phyloP scores from a whole-genome alignment of 2,888 invertebrate species.

The Chalcis sispes region DNA sequence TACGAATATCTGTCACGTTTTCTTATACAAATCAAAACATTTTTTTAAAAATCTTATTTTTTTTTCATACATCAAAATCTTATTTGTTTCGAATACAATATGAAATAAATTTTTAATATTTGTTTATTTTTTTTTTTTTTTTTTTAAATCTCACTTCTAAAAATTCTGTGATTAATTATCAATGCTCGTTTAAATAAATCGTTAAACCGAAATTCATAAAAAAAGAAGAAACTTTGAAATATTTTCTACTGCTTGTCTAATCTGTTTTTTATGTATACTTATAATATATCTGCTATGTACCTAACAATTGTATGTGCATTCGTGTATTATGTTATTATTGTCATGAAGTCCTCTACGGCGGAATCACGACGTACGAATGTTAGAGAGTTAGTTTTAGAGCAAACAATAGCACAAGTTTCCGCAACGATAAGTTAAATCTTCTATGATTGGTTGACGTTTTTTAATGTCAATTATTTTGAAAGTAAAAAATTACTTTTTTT shows the following conservation, averaged over 20 bases:
- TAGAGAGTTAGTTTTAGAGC: constrained; percentile 41
- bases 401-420: constrained; percentile 7
- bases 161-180: background rate
- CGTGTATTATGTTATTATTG: constrained; percentile 62
- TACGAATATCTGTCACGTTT: background rate
- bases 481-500: constrained; percentile 12
- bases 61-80: background rate
- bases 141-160: background rate
- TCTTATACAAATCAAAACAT: background rate
- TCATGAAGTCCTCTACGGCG: constrained; percentile 29
- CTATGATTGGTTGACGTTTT: constrained; percentile 27
- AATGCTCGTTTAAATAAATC: background rate
- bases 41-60: constrained; percentile 1
- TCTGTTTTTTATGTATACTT: constrained; percentile 68
- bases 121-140: background rate
- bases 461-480: constrained; percentile 7
- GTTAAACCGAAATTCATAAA: background rate
- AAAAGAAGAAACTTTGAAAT: background rate
- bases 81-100: background rate
- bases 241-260: constrained; percentile 68
- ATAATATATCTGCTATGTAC: constrained; percentile 70
- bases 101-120: background rate
- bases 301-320: constrained; percentile 73
- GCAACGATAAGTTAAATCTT: constrained; percentile 2
- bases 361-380: constrained; percentile 41